Percentiles rank a stretch among this genome's conserved stretches.
These are phyloP conservation scores for Pristionchus mayeri DNA, from an alignment of 2,888 invertebrate species.

Conservation along the genomic window DNA sequence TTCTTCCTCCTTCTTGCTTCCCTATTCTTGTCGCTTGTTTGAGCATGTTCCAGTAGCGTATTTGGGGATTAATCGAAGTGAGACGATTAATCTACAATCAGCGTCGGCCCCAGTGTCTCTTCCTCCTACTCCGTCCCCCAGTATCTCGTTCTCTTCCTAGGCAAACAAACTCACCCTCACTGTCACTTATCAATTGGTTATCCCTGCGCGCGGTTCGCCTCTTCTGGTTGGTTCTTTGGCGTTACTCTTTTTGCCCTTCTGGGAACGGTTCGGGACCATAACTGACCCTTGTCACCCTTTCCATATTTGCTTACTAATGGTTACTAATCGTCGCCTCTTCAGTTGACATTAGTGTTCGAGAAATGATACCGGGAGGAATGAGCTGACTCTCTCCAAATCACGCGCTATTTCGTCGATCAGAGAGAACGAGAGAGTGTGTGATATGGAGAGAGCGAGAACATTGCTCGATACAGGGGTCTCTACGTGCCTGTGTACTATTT, in stretches of 20 bases:
- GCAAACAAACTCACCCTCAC: constrained; percentile 5
- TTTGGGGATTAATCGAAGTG: neutral
- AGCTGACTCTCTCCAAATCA: too few species aligned
- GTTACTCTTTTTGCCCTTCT: constrained; percentile 21
- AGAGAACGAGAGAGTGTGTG: too few species aligned
- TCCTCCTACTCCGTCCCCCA: neutral
- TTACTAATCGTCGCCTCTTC: too few species aligned
- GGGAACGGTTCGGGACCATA: neutral
- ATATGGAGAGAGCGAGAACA: too few species aligned
- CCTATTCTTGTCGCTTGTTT: too few species aligned
- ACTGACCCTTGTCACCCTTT: neutral
- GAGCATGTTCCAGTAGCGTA: neutral
- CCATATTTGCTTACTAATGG: neutral
- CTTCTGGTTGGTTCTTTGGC: too few species aligned
- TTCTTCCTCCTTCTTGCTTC: too few species aligned
- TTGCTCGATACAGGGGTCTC: too few species aligned
- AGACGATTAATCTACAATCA: constrained; percentile 3
- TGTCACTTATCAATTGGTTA: constrained; percentile 38
- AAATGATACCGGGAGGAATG: too few species aligned
- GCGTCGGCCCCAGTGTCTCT: neutral
- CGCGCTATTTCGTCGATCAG: too few species aligned
- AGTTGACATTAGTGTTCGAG: too few species aligned
- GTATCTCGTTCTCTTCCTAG: neutral
- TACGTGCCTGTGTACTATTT: too few species aligned
- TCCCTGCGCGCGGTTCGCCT: neutral